Evolutionary conservation across 2,113 vertebrate species (phyloP).

Genomic region (Conger conger): DNA sequence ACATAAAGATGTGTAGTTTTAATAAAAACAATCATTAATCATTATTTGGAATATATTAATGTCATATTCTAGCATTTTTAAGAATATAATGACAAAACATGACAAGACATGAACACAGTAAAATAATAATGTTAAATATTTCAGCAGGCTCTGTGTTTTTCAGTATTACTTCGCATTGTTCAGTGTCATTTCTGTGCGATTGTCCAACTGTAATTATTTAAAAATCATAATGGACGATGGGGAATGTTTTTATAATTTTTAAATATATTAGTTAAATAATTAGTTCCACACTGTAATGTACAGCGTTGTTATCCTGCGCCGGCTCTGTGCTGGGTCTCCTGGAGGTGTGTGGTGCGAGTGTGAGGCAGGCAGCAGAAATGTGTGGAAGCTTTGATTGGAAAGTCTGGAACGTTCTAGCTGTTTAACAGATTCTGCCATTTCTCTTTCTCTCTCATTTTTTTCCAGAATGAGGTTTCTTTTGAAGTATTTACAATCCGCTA

Average conservation of each 20-base stretch:
- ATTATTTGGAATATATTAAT: not conserved
- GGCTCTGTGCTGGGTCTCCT: conserved; percentile 6
- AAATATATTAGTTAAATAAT: conserved; percentile 21
- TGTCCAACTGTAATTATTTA: too few relatives aligned
- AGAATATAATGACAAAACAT: too few relatives aligned
- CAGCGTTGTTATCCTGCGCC: conserved; percentile 32
- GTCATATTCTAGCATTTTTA: not conserved
- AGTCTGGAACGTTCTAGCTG: not conserved
- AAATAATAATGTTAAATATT: too few relatives aligned
- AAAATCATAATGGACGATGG: conserved; percentile 23
- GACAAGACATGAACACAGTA: too few relatives aligned
- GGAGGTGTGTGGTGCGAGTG: not conserved
- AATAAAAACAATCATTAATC: not conserved
- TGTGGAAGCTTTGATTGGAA: conserved; percentile 29
- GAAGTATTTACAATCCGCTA: conserved; percentile 41
- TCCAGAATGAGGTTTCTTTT: conserved; percentile 39
- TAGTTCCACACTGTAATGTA: conserved; percentile 20
- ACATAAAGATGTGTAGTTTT: too few relatives aligned
- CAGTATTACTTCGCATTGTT: too few relatives aligned
- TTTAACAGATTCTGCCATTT: conserved; percentile 24
- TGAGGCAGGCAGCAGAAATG: conserved; percentile 22
- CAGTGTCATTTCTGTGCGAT: too few relatives aligned
- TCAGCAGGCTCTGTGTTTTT: too few relatives aligned
- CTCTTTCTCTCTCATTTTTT: conserved; percentile 27
- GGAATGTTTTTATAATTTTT: not conserved